phyloP scores from a whole-genome alignment of 2,113 vertebrate genomes.

The Brachypteracias leptosomus region DNA sequence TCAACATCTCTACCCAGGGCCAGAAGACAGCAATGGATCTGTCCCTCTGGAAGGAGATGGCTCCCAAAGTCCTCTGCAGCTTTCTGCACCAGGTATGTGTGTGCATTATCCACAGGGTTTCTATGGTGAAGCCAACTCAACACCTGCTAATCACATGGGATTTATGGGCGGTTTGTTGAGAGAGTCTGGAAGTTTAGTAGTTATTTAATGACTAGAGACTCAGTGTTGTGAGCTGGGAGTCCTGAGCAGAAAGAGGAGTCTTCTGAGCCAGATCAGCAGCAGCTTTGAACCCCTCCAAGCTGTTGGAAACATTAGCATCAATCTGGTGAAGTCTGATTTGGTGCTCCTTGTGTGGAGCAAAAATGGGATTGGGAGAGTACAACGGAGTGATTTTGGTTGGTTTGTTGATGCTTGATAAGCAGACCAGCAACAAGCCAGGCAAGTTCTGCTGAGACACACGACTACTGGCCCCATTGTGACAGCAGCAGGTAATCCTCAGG shows the following conservation, averaged over 20 bases:
- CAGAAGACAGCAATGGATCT: neutral
- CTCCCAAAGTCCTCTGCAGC: neutral
- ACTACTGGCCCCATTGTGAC: neutral
- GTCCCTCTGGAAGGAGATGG: neutral
- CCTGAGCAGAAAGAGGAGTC: neutral
- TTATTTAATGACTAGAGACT: neutral
- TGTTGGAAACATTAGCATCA: neutral
- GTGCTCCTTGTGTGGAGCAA: neutral
- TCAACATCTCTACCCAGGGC: neutral
- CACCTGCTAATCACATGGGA: neutral
- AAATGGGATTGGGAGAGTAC: too few relatives aligned
- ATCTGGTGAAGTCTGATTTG: neutral
- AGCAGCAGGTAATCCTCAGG: neutral
- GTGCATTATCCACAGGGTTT: neutral
- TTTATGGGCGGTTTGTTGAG: neutral
- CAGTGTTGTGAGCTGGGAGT: neutral
- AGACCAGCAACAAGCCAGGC: neutral
- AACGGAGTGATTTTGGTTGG: neutral
- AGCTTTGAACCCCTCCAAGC: neutral
- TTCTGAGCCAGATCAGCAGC: neutral
- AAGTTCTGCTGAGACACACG: neutral
- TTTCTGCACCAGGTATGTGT: neutral
- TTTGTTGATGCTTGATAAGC: neutral
- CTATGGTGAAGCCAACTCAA: neutral
- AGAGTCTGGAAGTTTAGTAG: neutral